Evolutionary conservation across 2,797 vertebrate species (phyloP).

Genomic region (Remorina albescens): DNA sequence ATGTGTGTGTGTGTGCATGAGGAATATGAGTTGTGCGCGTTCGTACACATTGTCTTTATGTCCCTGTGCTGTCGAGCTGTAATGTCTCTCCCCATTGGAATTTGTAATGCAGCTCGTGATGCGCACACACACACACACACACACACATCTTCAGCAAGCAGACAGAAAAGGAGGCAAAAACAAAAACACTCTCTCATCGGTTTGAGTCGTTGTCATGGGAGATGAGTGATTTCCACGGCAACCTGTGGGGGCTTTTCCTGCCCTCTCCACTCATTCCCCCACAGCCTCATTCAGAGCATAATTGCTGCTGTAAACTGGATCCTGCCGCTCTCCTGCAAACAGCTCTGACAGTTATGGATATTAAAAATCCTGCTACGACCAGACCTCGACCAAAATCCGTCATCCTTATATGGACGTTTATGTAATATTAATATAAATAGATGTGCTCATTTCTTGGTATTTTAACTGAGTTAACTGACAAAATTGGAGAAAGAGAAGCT

Average conservation of each 20-base stretch:
- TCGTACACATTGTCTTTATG: not conserved
- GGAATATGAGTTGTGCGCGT: too few species aligned
- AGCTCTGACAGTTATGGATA: constrained; percentile 6
- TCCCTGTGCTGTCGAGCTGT: constrained; percentile 6
- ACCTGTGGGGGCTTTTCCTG: constrained; percentile 51
- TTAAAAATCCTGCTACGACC: not conserved
- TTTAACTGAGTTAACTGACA: not conserved
- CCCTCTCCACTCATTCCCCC: constrained; percentile 26
- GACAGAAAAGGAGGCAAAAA: not conserved
- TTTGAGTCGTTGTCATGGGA: constrained; percentile 41
- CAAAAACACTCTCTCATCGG: not conserved
- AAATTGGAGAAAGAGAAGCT: not conserved
- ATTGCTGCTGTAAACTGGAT: constrained; percentile 19
- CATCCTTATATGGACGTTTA: not conserved
- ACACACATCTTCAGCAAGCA: not conserved
- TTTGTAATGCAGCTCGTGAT: constrained; percentile 1
- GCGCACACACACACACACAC: constrained; percentile 12
- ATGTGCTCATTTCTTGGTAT: not conserved
- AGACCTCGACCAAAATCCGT: not conserved
- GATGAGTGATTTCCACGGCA: constrained; percentile 54
- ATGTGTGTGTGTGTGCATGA: not conserved
- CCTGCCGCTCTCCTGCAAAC: constrained; percentile 20
- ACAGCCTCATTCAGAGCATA: constrained; percentile 23
- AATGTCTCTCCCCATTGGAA: constrained; percentile 10
- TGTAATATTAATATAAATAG: too few species aligned